Evolutionary conservation across 2,797 vertebrate species (phyloP), one percentile per base, ranked within the genome.

Genomic region (Xenops minutus): DNA sequence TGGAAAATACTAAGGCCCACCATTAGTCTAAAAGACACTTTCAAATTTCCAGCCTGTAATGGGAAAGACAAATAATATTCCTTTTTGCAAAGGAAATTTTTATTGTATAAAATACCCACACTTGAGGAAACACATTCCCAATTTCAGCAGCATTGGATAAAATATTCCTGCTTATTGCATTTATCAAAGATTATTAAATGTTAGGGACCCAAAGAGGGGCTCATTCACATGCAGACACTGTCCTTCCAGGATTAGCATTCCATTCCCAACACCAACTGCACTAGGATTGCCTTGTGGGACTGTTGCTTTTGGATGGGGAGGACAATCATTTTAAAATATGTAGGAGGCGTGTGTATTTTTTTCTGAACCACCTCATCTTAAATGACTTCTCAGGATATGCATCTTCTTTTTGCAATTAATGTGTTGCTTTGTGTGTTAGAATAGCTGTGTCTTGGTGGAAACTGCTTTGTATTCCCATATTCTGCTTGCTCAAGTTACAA

Each of bases 161-260:
- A 86, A 76, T 32, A 17, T 37, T 80, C 12, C 46, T n/a, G 32
- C 41, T 95, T 21, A 1, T 54, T 37, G 46, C 36, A 24, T 81
- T 92, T 84, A 34, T 72, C 62, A 81, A 72, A 89, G 78, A 39
- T 93, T 78, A 58, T 78, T 12, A 63, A 66, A 79, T 81, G 43
- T 48, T 39, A 39, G 79, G 51, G 44, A 88, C 68, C 59, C n/a
- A 58, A 51, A 92, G 56, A 91, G 37, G 54, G 51, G 34, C 80
- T 95, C 68, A 86, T 93, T 91, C 72, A 18, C 34, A 89, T 91
- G 91, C 92, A 94, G 92, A 78, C 87, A 34, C 62, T 66, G 84
- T 92, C 51, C 89, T 89, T 36, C 55, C 66, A 64, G 89, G 95
- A 96, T 96, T 94, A 95, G 73, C 82, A 93, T 96, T 94, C 91